Evolutionary conservation across 92 coral and sea anemone genomes (phyloP).

Genomic region (Zoanthus sansibaricus): DNA sequence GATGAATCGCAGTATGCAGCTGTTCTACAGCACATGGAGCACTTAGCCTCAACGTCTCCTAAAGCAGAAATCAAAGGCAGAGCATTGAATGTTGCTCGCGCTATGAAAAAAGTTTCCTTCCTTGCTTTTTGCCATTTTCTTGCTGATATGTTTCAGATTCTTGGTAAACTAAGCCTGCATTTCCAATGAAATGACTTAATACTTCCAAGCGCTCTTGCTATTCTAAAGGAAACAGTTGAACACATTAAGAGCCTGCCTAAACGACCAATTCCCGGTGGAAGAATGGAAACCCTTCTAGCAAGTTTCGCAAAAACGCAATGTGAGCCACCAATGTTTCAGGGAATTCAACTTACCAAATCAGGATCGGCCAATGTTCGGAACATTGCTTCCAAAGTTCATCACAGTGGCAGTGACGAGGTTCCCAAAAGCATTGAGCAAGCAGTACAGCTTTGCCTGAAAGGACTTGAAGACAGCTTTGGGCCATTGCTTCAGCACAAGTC

Average conservation of each 20-base stretch:
- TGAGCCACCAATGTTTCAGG: slow-evolving; percentile 63
- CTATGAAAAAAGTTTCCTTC: slow-evolving; percentile 41
- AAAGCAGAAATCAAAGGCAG: slow-evolving; percentile 46
- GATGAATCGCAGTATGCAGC: slow-evolving; percentile 53
- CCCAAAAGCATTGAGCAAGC: slow-evolving; percentile 47
- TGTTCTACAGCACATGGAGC: slow-evolving; percentile 53
- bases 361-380: slow-evolving; percentile 28
- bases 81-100: slow-evolving; percentile 6
- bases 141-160: slow-evolving; percentile 51
- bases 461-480: slow-evolving; percentile 62
- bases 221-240: slow-evolving; percentile 45
- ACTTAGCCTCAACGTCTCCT: slow-evolving; percentile 30
- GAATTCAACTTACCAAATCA: slow-evolving; percentile 47
- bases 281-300: slow-evolving; percentile 35
- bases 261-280: slow-evolving; percentile 44
- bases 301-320: slow-evolving; percentile 47
- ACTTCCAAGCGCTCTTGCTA: slow-evolving; percentile 46
- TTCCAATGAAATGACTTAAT: slow-evolving; percentile 44
- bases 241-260: slow-evolving; percentile 33
- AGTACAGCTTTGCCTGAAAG: slow-evolving; percentile 51
- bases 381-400: slow-evolving; percentile 27
- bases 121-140: slow-evolving; percentile 44
- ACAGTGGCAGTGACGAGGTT: slow-evolving; percentile 30
- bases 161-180: slow-evolving; percentile 48
- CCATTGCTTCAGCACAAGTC: slow-evolving; percentile 56